phyloP scores from a whole-genome alignment of 2,797 vertebrate species.

The Pipistrellus pipistrellus region DNA sequence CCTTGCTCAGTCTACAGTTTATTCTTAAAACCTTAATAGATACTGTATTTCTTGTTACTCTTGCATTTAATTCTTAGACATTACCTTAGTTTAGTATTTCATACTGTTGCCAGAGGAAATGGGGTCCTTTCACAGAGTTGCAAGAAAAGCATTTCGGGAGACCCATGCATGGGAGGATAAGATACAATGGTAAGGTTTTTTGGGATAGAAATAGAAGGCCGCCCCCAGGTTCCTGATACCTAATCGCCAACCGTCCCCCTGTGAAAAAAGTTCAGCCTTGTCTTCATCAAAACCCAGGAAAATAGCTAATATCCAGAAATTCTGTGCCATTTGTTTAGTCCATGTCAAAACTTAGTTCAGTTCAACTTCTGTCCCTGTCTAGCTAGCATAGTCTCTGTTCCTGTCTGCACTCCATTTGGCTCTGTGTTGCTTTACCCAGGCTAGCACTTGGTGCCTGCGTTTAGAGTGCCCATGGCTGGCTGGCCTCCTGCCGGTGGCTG shows the following conservation, averaged over 20 bases:
- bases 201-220: neutral
- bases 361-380: neutral
- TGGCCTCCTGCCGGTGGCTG: neutral
- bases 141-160: neutral
- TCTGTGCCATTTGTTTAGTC: neutral
- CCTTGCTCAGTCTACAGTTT: neutral
- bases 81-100: slow-evolving; percentile 30
- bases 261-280: neutral
- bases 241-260: neutral
- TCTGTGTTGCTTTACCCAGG: neutral
- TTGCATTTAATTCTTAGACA: slow-evolving; percentile 34
- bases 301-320: neutral
- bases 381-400: neutral
- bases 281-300: neutral
- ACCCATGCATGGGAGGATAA: neutral
- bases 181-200: neutral
- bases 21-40: slow-evolving; percentile 51
- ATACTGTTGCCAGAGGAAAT: neutral
- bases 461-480: neutral
- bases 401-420: neutral
- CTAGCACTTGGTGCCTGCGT: neutral
- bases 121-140: neutral
- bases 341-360: neutral
- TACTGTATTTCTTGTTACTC: slow-evolving; percentile 46
- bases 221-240: neutral